phyloP scores from a whole-genome alignment of 1,140 invertebrate genomes.

The Daktulosphaira vitifoliae region DNA sequence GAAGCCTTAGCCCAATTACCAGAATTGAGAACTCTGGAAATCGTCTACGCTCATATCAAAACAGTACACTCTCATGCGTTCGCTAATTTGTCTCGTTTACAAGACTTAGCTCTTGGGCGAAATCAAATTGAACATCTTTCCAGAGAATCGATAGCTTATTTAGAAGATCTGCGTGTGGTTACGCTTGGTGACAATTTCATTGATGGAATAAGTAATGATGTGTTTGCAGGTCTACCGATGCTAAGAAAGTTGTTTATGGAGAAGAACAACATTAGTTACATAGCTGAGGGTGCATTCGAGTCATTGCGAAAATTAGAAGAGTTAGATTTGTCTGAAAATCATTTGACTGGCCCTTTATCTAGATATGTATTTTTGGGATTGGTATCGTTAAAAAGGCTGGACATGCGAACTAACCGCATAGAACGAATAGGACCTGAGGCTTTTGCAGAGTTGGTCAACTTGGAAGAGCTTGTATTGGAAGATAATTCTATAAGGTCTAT shows the following conservation, averaged over 20 bases:
- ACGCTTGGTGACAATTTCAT: slow-evolving; percentile 63
- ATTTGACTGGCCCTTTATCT: slow-evolving; percentile 54
- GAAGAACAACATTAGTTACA: slow-evolving; percentile 60
- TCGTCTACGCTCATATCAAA: slow-evolving; percentile 60
- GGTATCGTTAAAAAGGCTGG: slow-evolving; percentile 54
- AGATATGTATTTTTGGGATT: slow-evolving; percentile 61
- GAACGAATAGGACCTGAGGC: slow-evolving; percentile 61
- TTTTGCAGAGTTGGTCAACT: slow-evolving; percentile 61
- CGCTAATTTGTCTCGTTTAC: slow-evolving; percentile 56
- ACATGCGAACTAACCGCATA: slow-evolving; percentile 59
- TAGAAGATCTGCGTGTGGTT: slow-evolving; percentile 55
- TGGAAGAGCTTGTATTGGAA: slow-evolving; percentile 61
- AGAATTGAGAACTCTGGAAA: slow-evolving; percentile 54
- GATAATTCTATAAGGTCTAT: slow-evolving; percentile 61
- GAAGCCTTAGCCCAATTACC: slow-evolving; percentile 55
- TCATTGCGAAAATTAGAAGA: slow-evolving; percentile 55
- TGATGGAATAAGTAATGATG: slow-evolving; percentile 56
- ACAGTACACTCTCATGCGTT: slow-evolving; percentile 58
- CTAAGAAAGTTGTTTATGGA: slow-evolving; percentile 57
- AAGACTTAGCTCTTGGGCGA: slow-evolving; percentile 55
- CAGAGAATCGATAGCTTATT: slow-evolving; percentile 57
- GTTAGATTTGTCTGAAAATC: slow-evolving; percentile 60
- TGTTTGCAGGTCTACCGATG: slow-evolving; percentile 60
- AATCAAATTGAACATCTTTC: slow-evolving; percentile 58
- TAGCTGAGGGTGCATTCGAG: slow-evolving; percentile 62